A percentile compares a stretch with the other conserved stretches of the same genome.
phyloP scores from a whole-genome alignment of 2,888 invertebrate species.

The Patella pellucida region DNA sequence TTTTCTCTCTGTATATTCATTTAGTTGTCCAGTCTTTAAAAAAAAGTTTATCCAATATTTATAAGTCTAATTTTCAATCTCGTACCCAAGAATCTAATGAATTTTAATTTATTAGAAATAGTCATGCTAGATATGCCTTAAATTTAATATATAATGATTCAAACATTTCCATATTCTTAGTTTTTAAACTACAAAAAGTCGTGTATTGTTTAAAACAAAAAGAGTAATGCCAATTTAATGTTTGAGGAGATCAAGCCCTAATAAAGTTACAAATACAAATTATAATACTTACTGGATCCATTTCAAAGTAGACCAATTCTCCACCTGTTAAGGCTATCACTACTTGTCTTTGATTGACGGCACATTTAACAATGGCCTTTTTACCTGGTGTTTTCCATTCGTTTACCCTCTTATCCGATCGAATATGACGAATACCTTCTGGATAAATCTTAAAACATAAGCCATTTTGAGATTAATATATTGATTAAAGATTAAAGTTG shows the following conservation, averaged over 20 bases:
- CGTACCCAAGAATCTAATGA: not conserved
- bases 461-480: not conserved
- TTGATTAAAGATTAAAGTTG: not conserved
- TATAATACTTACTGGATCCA: slow-evolving; percentile 89
- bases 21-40: slow-evolving; percentile 91
- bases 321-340: slow-evolving; percentile 97
- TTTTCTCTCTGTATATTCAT: slow-evolving; percentile 97
- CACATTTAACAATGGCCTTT: slow-evolving; percentile 96
- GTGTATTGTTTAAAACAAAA: no score
- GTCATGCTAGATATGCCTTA: not conserved
- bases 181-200: no score
- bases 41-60: slow-evolving; percentile 19
- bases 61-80: not conserved
- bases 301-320: slow-evolving; percentile 98
- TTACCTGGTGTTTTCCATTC: slow-evolving; percentile 99
- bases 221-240: no score
- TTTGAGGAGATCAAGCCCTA: no score
- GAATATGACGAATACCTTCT: slow-evolving; percentile 97
- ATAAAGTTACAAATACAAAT: no score
- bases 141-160: no score
- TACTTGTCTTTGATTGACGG: slow-evolving; percentile 98
- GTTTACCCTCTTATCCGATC: slow-evolving; percentile 97
- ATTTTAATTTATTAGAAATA: not conserved
- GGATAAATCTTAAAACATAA: slow-evolving; percentile 84
- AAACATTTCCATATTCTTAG: no score